A percentile compares a stretch with the other conserved stretches of the same genome.
Evolutionary conservation across 2,888 invertebrate species (phyloP).

Genomic region (Molorchus minor): DNA sequence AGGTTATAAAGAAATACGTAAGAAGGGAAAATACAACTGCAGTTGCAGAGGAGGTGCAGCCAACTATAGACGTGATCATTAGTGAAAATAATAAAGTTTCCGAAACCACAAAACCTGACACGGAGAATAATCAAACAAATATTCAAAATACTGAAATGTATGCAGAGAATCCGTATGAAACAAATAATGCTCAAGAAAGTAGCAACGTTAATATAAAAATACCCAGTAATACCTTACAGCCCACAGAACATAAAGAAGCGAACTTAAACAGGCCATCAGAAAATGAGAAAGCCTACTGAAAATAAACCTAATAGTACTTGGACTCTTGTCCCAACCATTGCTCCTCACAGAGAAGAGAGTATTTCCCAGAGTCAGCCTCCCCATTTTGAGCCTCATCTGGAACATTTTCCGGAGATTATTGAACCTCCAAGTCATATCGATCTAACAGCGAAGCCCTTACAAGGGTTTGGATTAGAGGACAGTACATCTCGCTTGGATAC

Average conservation of each 20-base stretch:
- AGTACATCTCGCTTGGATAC: conserved; percentile 76
- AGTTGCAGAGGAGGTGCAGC: conserved; percentile 23
- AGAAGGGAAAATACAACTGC: conserved; percentile 16
- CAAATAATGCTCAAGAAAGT: background rate
- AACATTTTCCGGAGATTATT: conserved; percentile 46
- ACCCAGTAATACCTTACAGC: background rate
- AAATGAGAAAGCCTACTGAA: conserved; percentile 1
- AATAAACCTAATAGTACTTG: conserved; percentile 57
- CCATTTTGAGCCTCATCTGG: too few relatives aligned
- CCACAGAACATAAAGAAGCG: too few relatives aligned
- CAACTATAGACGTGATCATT: conserved; percentile 41
- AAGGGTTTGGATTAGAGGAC: conserved; percentile 78
- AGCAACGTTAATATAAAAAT: conserved; percentile 1
- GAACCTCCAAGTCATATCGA: conserved; percentile 62
- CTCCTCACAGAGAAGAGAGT: conserved; percentile 59
- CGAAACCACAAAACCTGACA: too few relatives aligned
- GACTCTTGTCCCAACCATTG: conserved; percentile 69
- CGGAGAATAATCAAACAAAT: too few relatives aligned
- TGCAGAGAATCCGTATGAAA: conserved; percentile 1
- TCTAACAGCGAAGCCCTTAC: conserved; percentile 66
- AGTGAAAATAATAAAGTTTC: conserved; percentile 37
- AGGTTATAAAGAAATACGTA: too few relatives aligned
- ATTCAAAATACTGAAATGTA: too few relatives aligned
- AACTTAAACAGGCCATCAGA: background rate
- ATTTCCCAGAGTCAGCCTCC: conserved; percentile 29